phyloP scores from a whole-genome alignment of 2,113 vertebrate genomes.

The Psittacula cyanocephala region DNA sequence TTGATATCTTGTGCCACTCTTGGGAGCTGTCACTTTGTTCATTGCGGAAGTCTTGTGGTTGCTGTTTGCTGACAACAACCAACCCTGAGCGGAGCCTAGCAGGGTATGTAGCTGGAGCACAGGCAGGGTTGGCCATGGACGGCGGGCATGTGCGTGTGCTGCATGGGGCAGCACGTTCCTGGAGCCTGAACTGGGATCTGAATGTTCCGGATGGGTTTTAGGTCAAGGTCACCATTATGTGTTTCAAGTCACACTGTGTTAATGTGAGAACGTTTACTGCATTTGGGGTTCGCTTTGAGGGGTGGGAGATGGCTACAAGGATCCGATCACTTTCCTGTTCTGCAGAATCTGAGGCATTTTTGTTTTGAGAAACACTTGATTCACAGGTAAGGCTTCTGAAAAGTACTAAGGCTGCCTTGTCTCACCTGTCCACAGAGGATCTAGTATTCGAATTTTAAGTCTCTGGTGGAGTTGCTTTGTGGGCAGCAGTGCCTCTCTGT shows the following conservation, averaged over 20 bases:
- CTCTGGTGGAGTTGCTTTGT: background rate
- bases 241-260: background rate
- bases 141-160: background rate
- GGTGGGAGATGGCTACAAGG: background rate
- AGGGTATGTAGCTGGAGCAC: background rate
- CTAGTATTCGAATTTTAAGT: background rate
- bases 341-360: background rate
- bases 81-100: background rate
- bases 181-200: background rate
- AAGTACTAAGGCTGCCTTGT: background rate
- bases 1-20: background rate
- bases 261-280: background rate
- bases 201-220: background rate
- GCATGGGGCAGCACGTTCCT: background rate
- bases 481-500: background rate
- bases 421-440: background rate
- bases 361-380: background rate
- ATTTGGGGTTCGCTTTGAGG: background rate
- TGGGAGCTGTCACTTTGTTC: background rate
- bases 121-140: background rate
- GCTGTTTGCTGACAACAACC: background rate
- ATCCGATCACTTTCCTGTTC: background rate
- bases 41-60: background rate
- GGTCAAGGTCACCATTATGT: background rate
- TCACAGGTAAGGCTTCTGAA: background rate